A percentile compares a stretch with the other conserved stretches of the same genome.
phyloP scores from a whole-genome alignment of 2,888 invertebrate genomes.

The Gari tellinella region DNA sequence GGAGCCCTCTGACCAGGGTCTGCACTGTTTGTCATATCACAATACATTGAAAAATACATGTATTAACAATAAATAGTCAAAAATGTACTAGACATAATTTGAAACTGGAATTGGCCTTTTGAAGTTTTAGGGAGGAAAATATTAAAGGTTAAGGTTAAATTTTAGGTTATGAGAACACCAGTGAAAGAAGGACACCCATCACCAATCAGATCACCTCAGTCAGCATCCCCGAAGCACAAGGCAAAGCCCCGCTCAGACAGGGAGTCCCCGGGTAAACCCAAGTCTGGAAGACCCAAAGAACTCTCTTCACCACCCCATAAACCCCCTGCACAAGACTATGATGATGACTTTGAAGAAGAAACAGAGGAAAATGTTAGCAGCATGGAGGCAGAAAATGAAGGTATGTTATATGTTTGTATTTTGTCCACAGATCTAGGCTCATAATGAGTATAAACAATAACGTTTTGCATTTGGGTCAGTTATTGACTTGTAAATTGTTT shows the following conservation, averaged over 20 bases:
- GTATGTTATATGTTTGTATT: slow-evolving; percentile 1
- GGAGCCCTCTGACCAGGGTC: no score
- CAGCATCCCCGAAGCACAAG: slow-evolving; percentile 51
- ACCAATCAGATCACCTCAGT: slow-evolving; percentile 45
- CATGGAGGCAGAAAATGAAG: slow-evolving; percentile 64
- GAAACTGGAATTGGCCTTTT: no score
- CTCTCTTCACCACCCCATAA: slow-evolving; percentile 13
- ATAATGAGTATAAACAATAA: no score
- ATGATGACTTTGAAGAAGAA: slow-evolving; percentile 73
- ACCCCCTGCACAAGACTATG: slow-evolving; percentile 56
- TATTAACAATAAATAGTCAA: no score
- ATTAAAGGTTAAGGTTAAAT: no score
- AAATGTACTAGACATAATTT: no score
- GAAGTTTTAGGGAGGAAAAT: no score
- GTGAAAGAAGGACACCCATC: slow-evolving; percentile 59
- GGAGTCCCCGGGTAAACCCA: slow-evolving; percentile 22
- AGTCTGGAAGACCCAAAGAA: neutral
- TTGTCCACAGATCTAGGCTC: no score
- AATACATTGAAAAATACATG: no score
- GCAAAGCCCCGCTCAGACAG: slow-evolving; percentile 34
- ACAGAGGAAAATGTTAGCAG: slow-evolving; percentile 74
- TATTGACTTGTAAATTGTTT: no score
- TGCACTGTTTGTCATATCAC: no score
- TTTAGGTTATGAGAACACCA: slow-evolving; percentile 65
- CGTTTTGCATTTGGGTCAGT: no score